Percentiles rank a stretch among this genome's conserved stretches.
phyloP scores from a whole-genome alignment of 2,113 vertebrate genomes.

The Ifrita kowaldi region DNA sequence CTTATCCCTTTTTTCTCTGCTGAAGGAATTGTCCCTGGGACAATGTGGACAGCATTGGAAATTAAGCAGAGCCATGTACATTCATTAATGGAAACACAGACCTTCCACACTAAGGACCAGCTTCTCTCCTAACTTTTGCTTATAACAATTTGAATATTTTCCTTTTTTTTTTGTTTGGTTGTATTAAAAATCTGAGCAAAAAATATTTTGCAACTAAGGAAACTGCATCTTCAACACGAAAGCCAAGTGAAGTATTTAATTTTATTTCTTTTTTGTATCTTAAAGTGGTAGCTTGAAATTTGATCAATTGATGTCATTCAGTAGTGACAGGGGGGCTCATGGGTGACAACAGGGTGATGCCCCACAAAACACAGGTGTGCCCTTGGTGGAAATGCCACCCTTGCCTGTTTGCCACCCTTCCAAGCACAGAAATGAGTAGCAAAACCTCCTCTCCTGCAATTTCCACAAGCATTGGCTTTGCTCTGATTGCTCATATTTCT shows the following conservation, averaged over 20 bases:
- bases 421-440: background rate
- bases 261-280: background rate
- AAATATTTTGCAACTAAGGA: background rate
- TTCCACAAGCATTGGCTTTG: background rate
- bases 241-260: background rate
- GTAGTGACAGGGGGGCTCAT: accelerated
- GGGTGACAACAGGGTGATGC: no score
- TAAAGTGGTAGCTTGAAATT: background rate
- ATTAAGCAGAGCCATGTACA: background rate
- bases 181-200: background rate
- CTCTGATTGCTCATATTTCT: background rate
- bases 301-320: background rate
- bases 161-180: background rate
- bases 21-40: background rate
- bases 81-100: background rate
- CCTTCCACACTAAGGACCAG: background rate
- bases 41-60: background rate
- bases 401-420: background rate
- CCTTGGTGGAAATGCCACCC: background rate
- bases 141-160: background rate
- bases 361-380: no score
- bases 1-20: background rate
- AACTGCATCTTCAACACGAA: background rate
- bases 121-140: background rate
- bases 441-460: background rate